Evolutionary conservation across 2,888 invertebrate genomes (phyloP), one percentile per base, ranked within the genome.

Genomic region (Esperia sulphurella): DNA sequence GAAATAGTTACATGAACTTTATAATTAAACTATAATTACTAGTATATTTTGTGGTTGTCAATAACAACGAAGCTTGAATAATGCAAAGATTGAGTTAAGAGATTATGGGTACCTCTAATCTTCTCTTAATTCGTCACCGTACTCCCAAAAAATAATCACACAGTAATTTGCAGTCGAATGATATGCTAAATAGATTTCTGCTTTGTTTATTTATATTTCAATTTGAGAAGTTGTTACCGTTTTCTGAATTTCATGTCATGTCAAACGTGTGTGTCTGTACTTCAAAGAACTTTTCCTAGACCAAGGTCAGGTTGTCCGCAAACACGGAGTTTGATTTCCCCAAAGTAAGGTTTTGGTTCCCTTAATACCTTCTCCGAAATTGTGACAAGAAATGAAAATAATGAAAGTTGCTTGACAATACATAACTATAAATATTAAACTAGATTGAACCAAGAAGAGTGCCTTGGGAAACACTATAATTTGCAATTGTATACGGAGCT

Each of bases 291-390:
- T 33, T 33, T n/a, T 33, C 5, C 9, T n/a, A 13, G 30, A 42
- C 31, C 31, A 33, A 43, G 33, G 33, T n/a, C 43, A 14, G 10
- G 9, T 28, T 41, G 41, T 28, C 29, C 28, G n/a, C 41, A 33
- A 43, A 43, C 43, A 31, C 29, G 33, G 33, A 43, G 33, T 14
- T 33, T 43, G 43, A 43, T 43, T 43, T 43, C 43, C 43, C 43
- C 14, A 43, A 43, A 43, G 43, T 13, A 12, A 41, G 13, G 39
- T 39, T 39, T 14, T 14, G 14, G 3, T 39, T 14, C 9, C 13
- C 39, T 39, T 39, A 8, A 13, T 6, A 12, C 12, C n/a, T n/a
- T 8, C 41, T 29, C 28, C 29, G 41, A 29, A 41, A 28, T 21
- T 28, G 41, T 41, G 35, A 35, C 39, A 8, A 14, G 14, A 4